Percentiles rank a stretch among this genome's conserved stretches.
phyloP scores from a whole-genome alignment of 2,113 vertebrate genomes.

The Rhinoptilus africanus region DNA sequence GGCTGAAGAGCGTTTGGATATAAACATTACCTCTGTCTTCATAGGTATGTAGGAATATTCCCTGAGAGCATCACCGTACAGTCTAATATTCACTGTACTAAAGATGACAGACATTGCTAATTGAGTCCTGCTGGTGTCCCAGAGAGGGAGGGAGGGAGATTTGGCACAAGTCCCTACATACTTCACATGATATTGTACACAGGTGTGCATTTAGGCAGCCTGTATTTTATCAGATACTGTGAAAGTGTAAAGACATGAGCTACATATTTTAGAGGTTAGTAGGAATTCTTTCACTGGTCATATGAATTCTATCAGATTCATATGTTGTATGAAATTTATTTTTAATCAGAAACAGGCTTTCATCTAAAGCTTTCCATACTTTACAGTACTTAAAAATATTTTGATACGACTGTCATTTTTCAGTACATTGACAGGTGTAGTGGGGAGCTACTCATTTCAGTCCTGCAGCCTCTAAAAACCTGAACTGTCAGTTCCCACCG shows the following conservation, averaged over 20 bases:
- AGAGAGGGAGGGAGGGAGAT: not conserved
- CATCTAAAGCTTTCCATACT: not conserved
- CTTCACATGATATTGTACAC: not conserved
- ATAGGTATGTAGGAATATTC: conserved; percentile 74
- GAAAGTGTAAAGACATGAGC: not conserved
- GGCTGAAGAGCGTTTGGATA: conserved; percentile 87
- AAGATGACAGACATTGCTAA: not conserved
- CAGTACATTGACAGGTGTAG: not conserved
- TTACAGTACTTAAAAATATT: not conserved
- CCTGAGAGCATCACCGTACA: not conserved
- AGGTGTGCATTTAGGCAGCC: not conserved
- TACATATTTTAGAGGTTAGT: not conserved
- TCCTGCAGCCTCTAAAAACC: not conserved
- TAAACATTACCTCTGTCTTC: conserved; percentile 93
- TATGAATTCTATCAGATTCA: not conserved
- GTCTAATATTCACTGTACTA: not conserved
- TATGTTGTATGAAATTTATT: not conserved
- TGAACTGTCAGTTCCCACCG: not conserved
- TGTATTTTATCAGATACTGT: not conserved
- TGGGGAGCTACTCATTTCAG: not conserved
- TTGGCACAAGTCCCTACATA: not conserved
- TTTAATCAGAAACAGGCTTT: conserved; percentile 18
- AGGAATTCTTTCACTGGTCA: not conserved
- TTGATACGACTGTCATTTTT: not conserved
- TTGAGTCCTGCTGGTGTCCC: not conserved